phyloP scores from a whole-genome alignment of 2,888 invertebrate genomes.

The Nomada ruficornis region DNA sequence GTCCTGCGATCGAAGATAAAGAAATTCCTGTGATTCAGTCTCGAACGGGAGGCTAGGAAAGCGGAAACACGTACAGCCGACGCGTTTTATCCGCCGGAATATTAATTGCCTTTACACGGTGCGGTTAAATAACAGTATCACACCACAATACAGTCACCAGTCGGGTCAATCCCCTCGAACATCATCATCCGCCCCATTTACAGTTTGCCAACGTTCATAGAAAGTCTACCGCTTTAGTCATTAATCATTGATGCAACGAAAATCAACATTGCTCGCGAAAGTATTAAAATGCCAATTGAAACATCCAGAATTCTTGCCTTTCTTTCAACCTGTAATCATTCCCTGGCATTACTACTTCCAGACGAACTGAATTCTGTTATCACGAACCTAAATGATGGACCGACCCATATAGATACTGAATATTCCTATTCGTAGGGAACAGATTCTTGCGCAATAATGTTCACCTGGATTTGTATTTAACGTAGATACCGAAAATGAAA shows the following conservation, averaged over 20 bases:
- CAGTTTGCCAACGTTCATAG: conserved; percentile 24
- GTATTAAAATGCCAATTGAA: no score
- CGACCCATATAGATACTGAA: not conserved
- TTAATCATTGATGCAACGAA: no score
- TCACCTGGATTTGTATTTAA: not conserved
- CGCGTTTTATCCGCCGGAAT: conserved; percentile 51
- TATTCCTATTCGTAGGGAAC: not conserved
- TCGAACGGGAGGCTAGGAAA: conserved; percentile 30
- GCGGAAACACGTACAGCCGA: conserved; percentile 39
- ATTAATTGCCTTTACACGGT: conserved; percentile 55
- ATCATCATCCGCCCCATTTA: conserved; percentile 33
- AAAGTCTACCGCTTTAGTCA: conserved; percentile 15
- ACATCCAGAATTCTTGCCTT: no score
- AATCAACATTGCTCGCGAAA: no score
- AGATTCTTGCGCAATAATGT: not conserved
- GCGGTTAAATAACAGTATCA: conserved; percentile 63
- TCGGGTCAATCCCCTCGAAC: conserved; percentile 60
- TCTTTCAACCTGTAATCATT: no score
- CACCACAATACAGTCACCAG: conserved; percentile 13
- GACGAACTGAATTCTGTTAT: no score
- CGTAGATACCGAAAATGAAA: not conserved
- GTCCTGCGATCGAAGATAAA: not conserved
- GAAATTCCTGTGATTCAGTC: conserved; percentile 2
- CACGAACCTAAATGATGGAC: no score
- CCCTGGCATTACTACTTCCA: no score